A percentile compares a stretch with the other conserved stretches of the same genome.
Evolutionary conservation across 2,797 vertebrate species (phyloP).

Genomic region (Peromyscus nudipes): DNA sequence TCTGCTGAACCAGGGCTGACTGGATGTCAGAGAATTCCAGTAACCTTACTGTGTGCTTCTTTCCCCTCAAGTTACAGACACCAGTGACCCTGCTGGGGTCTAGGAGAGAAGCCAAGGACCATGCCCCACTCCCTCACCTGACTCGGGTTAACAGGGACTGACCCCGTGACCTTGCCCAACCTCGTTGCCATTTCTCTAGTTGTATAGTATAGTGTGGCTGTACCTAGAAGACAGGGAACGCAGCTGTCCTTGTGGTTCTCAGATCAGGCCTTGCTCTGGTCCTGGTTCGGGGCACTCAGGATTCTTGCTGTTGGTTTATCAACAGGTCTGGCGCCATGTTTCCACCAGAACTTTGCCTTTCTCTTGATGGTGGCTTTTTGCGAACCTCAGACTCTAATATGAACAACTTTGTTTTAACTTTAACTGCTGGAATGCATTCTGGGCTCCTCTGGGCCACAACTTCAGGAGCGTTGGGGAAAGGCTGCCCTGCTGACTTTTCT

Average conservation of each 20-base stretch:
- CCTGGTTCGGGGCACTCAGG: too few relatives aligned
- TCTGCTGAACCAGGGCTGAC: neutral
- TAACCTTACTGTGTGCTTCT: neutral
- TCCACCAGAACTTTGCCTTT: neutral
- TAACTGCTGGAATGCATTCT: neutral
- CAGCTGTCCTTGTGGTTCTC: rapidly evolving
- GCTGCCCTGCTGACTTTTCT: neutral
- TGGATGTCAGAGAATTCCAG: rapidly evolving
- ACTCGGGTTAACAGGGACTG: neutral
- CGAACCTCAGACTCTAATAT: neutral
- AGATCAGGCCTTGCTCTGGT: neutral
- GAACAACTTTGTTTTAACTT: neutral
- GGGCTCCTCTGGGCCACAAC: neutral
- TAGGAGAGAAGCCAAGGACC: neutral
- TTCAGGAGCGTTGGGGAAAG: neutral
- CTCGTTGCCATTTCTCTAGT: neutral
- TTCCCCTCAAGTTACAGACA: neutral
- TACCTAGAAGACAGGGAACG: neutral
- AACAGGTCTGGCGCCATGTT: neutral
- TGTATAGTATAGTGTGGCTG: neutral
- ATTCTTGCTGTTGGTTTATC: neutral
- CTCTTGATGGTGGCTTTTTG: neutral
- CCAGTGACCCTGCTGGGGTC: neutral
- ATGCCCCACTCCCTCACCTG: neutral
- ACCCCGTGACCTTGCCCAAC: too few relatives aligned